Evolutionary conservation across 2,113 vertebrate species (phyloP).

Genomic region (Emberiza fucata): DNA sequence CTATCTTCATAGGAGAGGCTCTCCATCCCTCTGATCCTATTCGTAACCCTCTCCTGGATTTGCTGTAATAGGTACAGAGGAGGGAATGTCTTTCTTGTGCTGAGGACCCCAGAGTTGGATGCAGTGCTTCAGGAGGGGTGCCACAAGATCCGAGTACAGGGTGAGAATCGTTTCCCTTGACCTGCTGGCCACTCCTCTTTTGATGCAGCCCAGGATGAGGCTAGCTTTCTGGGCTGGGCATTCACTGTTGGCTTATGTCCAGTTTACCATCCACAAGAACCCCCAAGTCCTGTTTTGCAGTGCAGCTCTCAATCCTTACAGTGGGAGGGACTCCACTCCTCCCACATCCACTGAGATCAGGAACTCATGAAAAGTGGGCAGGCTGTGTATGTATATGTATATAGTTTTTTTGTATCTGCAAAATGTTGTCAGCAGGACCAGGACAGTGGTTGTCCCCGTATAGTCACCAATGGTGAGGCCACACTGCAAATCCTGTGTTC

Average conservation of each 20-base stretch:
- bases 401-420: not conserved
- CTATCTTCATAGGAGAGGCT: not conserved
- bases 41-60: fast-evolving
- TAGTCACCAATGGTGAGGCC: fast-evolving
- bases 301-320: not conserved
- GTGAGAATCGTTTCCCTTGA: not conserved
- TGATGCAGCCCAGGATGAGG: not conserved
- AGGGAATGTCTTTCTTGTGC: not conserved
- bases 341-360: not conserved
- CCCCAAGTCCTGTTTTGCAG: not conserved
- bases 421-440: not conserved
- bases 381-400: not conserved
- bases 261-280: not conserved
- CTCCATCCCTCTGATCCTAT: not conserved
- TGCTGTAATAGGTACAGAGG: not conserved
- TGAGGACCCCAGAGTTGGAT: not conserved
- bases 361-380: not conserved
- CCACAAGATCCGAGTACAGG: not conserved
- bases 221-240: not conserved
- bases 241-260: not conserved
- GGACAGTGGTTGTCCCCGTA: too few species aligned
- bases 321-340: not conserved
- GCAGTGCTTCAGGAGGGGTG: not conserved
- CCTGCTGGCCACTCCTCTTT: not conserved
- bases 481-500: fast-evolving